phyloP scores from a whole-genome alignment of 2,113 vertebrate species.

The Marmota monax region DNA sequence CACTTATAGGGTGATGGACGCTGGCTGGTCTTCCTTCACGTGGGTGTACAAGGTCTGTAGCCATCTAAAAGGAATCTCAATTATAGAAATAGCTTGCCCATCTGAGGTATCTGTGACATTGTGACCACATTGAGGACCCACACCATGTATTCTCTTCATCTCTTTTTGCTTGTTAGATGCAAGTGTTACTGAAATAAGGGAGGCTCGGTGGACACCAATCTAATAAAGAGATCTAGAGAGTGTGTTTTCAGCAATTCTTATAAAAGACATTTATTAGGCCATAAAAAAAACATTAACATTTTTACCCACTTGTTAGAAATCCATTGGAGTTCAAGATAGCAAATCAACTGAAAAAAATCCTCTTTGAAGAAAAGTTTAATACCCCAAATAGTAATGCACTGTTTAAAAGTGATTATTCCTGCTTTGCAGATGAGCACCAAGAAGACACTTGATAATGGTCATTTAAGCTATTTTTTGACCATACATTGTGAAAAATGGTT shows the following conservation, averaged over 20 bases:
- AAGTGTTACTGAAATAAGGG: neutral
- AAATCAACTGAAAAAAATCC: neutral
- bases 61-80: neutral
- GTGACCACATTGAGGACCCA: neutral
- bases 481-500: neutral
- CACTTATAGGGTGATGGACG: neutral
- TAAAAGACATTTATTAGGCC: conserved; percentile 62
- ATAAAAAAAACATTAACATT: no score
- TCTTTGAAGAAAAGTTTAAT: neutral
- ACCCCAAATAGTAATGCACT: neutral
- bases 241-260: conserved; percentile 74
- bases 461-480: neutral
- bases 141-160: neutral
- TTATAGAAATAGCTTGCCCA: neutral
- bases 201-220: neutral
- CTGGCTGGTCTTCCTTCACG: neutral
- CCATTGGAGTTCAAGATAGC: neutral
- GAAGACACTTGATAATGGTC: neutral
- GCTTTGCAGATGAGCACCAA: neutral
- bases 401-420: conserved; percentile 31
- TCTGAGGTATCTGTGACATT: neutral
- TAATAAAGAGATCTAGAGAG: conserved; percentile 75
- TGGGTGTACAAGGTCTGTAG: neutral
- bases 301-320: neutral
- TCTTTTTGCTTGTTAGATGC: neutral